Evolutionary conservation across 2,888 invertebrate species (phyloP).

Genomic region (Eristalinus sepulchralis): DNA sequence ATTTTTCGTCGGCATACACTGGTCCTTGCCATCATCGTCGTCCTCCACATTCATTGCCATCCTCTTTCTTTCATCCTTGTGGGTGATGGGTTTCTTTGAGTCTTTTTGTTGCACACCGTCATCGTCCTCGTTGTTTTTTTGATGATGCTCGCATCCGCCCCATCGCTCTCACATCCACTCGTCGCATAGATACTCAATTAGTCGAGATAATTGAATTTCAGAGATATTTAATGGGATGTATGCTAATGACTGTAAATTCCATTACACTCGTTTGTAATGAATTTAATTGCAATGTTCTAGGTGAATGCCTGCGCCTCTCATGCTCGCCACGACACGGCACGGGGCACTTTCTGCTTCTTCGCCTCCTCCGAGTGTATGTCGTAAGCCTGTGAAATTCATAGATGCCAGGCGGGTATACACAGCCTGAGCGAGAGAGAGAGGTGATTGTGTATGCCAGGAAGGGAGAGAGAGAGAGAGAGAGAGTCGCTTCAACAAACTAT

Average conservation of each 20-base stretch:
- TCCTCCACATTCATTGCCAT: too few species aligned
- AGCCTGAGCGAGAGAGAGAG: background rate
- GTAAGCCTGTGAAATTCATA: background rate
- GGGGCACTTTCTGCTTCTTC: background rate
- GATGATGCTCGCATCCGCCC: background rate
- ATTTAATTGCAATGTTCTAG: conserved; percentile 59
- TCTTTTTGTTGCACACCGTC: background rate
- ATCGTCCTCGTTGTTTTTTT: background rate
- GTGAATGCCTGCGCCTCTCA: background rate
- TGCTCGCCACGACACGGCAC: too few species aligned
- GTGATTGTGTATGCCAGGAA: background rate
- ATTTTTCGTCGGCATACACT: too few species aligned
- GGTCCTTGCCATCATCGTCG: too few species aligned
- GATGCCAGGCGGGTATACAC: background rate
- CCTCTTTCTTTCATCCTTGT: background rate
- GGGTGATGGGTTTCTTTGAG: background rate
- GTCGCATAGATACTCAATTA: conserved; percentile 71
- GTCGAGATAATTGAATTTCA: conserved; percentile 70
- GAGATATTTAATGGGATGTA: conserved; percentile 70
- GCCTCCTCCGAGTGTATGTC: background rate
- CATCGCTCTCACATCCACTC: background rate
- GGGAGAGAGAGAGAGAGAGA: background rate
- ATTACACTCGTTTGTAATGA: conserved; percentile 67
- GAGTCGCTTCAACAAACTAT: background rate
- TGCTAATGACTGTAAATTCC: conserved; percentile 69